Base-by-base conservation (phyloP, 2,113 vertebrate genomes). In the Lichenostomus cassidix region DNA sequence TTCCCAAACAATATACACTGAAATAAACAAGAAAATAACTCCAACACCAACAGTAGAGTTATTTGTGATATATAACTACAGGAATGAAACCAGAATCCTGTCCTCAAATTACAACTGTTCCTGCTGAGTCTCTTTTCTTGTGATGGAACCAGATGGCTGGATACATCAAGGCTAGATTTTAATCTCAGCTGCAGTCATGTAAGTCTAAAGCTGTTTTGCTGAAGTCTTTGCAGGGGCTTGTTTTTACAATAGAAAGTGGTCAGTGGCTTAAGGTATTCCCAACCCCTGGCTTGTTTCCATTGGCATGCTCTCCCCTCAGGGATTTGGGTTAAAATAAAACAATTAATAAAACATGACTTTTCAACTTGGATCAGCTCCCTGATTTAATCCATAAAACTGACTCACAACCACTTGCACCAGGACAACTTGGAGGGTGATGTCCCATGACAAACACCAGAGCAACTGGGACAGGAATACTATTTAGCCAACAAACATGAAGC, bases 171-270 rank as follows among this genome's bases (percentile, higher is more conserved):
- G 87, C 81, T 90, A 94, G 79, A 95, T 90, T 96, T 92, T 86
- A 92, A 96, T 92, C 91, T 97, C 94, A 91, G 82, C 71, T 96
- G 87, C 77, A 95, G 70, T 74, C 90, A 63, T 63, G 71, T 87
- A 95, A 87, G 6, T 90, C 74, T 87, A 91, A 94, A 94, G 68
- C 68, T 90, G 85, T 90, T 95, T 94, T 91, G 78, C 75, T 90
- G 55, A 91, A 95, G 60, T 74, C 68, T 92, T 94, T 87, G 85
- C 79, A 92, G 76, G 79, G 79, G 7, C 76, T 93, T 88, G 42
- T 90, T 92, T 94, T 90, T 83, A 95, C 96, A 96, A 97, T 96
- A 97, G 96, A 97, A 96, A 94, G 95, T 95, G 83, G 92, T 78
- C 88, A 92, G 88, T 93, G 91, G 71, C 18, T 86, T 77, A 95